These are phyloP conservation scores for Ectobius pallidus DNA, from an alignment of 2,888 invertebrate genomes.

Conservation along the genomic window DNA sequence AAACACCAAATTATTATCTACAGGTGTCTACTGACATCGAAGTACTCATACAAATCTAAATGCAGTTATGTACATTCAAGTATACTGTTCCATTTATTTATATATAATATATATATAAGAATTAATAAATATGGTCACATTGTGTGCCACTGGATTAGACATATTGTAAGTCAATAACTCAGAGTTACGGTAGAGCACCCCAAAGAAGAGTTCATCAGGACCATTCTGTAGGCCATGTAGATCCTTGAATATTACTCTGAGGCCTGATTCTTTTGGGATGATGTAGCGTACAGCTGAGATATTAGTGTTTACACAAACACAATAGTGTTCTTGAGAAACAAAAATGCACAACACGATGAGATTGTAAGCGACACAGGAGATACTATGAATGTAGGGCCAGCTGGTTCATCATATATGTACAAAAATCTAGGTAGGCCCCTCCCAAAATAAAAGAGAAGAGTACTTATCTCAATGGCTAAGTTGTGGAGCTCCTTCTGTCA, in stretches of 20 bases:
- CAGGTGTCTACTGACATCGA: conserved; percentile 25
- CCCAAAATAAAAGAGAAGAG: background rate
- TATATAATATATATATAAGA: conserved; percentile 35
- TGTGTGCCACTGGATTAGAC: no score
- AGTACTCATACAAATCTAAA: conserved; percentile 27
- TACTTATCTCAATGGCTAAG: no score
- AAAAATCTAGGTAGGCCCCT: conserved; percentile 14
- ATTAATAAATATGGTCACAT: conserved; percentile 43
- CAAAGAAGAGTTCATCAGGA: no score
- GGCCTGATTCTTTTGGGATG: no score
- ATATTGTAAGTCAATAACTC: no score
- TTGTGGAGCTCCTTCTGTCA: conserved; percentile 18
- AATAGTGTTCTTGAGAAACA: conserved; percentile 14
- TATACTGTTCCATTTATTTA: conserved; percentile 39
- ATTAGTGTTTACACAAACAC: conserved; percentile 24
- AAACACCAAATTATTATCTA: conserved; percentile 24
- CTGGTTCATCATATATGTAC: background rate
- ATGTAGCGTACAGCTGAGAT: no score
- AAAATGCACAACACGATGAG: conserved; percentile 41
- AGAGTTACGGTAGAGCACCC: no score
- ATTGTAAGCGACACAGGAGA: conserved; percentile 18
- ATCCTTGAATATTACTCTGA: no score
- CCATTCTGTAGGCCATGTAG: no score
- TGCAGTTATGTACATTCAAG: conserved; percentile 40
- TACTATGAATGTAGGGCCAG: conserved; percentile 17